These are phyloP conservation scores for Euura lappo DNA, from an alignment of 1,140 invertebrate genomes.

Conservation along the genomic window DNA sequence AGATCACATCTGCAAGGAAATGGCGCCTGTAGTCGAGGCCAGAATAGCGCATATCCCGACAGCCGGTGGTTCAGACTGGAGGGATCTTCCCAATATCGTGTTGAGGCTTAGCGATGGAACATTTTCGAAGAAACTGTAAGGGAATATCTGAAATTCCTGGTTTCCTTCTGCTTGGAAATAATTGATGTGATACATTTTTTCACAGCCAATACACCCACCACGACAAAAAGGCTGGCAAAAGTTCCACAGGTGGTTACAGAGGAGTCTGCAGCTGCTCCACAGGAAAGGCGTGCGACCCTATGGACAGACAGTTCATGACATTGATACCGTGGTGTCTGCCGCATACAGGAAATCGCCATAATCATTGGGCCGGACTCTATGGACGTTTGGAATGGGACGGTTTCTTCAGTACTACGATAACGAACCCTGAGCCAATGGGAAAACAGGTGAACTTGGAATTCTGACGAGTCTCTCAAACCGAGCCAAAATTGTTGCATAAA, in stretches of 20 bases:
- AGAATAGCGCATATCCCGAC: constrained; percentile 81
- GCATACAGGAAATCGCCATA: constrained; percentile 86
- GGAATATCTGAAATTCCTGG: constrained; percentile 31
- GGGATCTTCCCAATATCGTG: constrained; percentile 83
- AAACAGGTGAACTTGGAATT: constrained; percentile 69
- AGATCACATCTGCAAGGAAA: constrained; percentile 88
- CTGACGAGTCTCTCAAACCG: neutral
- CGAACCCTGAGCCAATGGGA: constrained; percentile 92
- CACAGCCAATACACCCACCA: constrained; percentile 74
- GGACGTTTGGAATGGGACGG: constrained; percentile 84
- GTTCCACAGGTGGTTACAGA: constrained; percentile 65
- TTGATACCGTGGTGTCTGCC: constrained; percentile 91
- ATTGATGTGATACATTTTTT: constrained; percentile 9
- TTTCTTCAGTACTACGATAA: constrained; percentile 85
- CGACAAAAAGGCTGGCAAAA: constrained; percentile 73
- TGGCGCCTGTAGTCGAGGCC: constrained; percentile 80
- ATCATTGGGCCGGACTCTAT: constrained; percentile 81
- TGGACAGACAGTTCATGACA: constrained; percentile 83
- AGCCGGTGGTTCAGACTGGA: constrained; percentile 82
- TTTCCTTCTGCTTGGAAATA: constrained; percentile 1
- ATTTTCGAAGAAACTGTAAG: constrained; percentile 69
- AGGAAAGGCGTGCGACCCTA: constrained; percentile 70
- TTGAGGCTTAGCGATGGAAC: constrained; percentile 75
- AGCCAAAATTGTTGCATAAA: too few relatives aligned
- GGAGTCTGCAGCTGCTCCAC: constrained; percentile 83